phyloP scores from a whole-genome alignment of 2,113 vertebrate genomes.

The Ondatra zibethicus region DNA sequence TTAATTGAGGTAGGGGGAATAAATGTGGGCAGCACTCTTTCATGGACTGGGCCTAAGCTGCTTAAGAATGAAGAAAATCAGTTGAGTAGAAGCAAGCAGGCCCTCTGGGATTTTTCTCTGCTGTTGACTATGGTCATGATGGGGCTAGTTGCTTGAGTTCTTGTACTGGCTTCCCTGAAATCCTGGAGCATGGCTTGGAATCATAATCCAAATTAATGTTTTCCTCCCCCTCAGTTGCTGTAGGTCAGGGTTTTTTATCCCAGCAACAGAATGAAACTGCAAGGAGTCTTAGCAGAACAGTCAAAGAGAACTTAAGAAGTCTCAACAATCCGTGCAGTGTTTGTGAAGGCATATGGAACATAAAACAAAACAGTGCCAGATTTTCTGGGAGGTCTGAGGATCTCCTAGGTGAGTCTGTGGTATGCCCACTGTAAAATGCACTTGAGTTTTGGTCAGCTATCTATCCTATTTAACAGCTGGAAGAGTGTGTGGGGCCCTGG shows the following conservation, averaged over 20 bases:
- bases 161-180: not conserved
- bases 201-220: not conserved
- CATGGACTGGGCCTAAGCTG: not conserved
- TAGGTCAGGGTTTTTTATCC: not conserved
- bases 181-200: not conserved
- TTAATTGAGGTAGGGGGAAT: not conserved
- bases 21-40: not conserved
- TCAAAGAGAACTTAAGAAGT: not conserved
- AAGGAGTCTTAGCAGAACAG: not conserved
- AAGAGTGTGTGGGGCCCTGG: not conserved
- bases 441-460: not conserved
- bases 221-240: not conserved
- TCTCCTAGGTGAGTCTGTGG: not conserved
- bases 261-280: not conserved
- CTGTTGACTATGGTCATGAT: not conserved
- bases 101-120: too few species aligned
- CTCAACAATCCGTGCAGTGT: not conserved
- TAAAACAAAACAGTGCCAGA: not conserved
- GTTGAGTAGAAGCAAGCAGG: not conserved
- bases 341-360: conserved; percentile 8
- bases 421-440: not conserved
- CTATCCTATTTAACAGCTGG: not conserved
- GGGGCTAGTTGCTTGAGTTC: too few species aligned
- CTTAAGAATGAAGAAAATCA: not conserved
- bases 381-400: not conserved